Evolutionary conservation across 2,113 vertebrate genomes (phyloP).

Genomic region (Thamnophis sirtalis): DNA sequence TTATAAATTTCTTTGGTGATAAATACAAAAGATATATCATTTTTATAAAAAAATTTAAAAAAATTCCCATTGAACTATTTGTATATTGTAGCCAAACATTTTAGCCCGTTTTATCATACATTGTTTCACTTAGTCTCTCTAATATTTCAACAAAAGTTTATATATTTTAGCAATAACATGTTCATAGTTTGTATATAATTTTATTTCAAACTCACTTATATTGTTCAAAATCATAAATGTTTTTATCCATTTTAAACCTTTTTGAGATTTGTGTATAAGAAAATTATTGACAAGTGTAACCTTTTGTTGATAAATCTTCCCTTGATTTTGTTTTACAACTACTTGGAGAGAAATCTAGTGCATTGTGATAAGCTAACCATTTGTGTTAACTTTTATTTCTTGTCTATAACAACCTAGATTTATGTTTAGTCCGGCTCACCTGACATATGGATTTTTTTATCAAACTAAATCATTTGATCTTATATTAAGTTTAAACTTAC

Average conservation of each 20-base stretch:
- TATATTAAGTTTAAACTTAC: constrained; percentile 60
- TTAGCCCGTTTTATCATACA: neutral
- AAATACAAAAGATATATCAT: neutral
- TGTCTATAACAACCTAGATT: neutral
- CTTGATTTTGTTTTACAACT: neutral
- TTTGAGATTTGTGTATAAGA: neutral
- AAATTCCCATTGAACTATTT: neutral
- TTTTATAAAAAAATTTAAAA: neutral
- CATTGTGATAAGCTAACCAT: neutral
- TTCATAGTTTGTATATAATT: neutral
- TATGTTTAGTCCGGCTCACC: neutral
- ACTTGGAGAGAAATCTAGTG: neutral
- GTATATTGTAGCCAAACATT: neutral
- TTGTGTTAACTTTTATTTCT: neutral
- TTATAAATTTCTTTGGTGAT: neutral
- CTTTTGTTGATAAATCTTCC: neutral
- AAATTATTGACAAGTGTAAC: neutral
- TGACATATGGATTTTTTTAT: neutral
- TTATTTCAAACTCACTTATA: neutral
- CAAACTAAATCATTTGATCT: neutral
- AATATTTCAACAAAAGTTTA: neutral
- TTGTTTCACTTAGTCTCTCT: neutral
- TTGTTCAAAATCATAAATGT: neutral
- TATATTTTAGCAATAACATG: neutral
- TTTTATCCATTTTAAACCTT: neutral